phyloP scores from a whole-genome alignment of 2,113 vertebrate genomes.

The Anser cygnoides region DNA sequence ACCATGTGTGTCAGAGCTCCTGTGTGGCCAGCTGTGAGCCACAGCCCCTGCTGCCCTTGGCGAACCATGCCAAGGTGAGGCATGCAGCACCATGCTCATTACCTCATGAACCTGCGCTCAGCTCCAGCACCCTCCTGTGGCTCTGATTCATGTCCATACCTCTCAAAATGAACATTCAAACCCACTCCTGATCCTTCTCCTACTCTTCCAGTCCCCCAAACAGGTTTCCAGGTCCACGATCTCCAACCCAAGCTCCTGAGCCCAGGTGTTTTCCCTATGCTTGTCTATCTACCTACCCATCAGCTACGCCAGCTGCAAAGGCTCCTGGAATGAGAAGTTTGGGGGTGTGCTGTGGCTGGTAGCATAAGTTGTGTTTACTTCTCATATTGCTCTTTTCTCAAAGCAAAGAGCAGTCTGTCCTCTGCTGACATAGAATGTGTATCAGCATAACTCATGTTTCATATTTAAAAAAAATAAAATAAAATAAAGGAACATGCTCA shows the following conservation, averaged over 20 bases:
- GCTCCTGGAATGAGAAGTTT: background rate
- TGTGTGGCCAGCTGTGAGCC: background rate
- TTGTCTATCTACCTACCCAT: background rate
- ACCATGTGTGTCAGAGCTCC: background rate
- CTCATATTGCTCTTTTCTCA: background rate
- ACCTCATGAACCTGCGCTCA: background rate
- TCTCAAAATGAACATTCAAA: background rate
- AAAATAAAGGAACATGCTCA: background rate
- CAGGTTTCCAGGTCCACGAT: background rate
- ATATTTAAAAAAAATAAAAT: background rate
- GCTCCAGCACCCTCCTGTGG: background rate
- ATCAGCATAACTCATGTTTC: background rate
- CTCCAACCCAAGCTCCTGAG: background rate
- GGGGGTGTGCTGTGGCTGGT: background rate
- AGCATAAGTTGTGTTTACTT: background rate
- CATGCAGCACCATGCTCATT: rapidly evolving
- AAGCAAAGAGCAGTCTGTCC: background rate
- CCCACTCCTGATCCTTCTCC: background rate
- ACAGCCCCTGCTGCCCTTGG: background rate
- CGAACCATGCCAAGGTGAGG: background rate
- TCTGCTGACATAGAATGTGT: background rate
- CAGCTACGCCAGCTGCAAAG: background rate
- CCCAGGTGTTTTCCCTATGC: background rate
- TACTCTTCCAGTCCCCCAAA: background rate
- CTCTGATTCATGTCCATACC: background rate